phyloP scores from a whole-genome alignment of 2,888 invertebrate genomes.

The Scaptomyza reducta region DNA sequence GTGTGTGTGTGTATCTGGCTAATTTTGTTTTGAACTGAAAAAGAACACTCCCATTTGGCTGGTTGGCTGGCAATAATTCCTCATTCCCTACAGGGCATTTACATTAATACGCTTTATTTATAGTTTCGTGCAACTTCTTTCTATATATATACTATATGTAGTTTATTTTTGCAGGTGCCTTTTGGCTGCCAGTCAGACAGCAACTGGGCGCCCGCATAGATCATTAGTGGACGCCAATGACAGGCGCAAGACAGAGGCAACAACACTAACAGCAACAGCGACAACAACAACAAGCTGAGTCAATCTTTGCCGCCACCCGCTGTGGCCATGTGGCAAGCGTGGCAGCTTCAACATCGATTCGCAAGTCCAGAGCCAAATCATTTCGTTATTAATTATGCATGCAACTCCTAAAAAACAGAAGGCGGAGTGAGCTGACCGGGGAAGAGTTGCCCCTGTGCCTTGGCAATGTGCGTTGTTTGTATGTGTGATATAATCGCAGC shows the following conservation, averaged over 20 bases:
- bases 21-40: slow-evolving; percentile 46
- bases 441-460: slow-evolving; percentile 35
- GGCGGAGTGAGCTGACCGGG: neutral
- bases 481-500: slow-evolving; percentile 59
- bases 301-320: slow-evolving; percentile 47
- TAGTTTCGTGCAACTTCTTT: slow-evolving; percentile 44
- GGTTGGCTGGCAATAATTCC: slow-evolving; percentile 50
- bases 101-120: slow-evolving; percentile 66
- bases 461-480: neutral
- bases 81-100: slow-evolving; percentile 75
- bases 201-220: slow-evolving; percentile 65
- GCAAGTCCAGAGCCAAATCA: slow-evolving; percentile 42
- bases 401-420: slow-evolving; percentile 23
- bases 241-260: slow-evolving; percentile 46
- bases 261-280: slow-evolving; percentile 17
- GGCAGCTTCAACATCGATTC: slow-evolving; percentile 30
- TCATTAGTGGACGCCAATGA: slow-evolving; percentile 63
- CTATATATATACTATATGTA: slow-evolving; percentile 11
- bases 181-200: slow-evolving; percentile 35
- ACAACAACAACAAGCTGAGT: slow-evolving; percentile 35
- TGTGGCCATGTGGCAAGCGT: slow-evolving; percentile 34
- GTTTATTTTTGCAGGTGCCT: slow-evolving; percentile 67
- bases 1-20: slow-evolving; percentile 37
- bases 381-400: slow-evolving; percentile 67
- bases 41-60: slow-evolving; percentile 62